A percentile compares a stretch with the other conserved stretches of the same genome.
Evolutionary conservation across 1,140 invertebrate species (phyloP).

Genomic region (Dinoponera quadriceps): DNA sequence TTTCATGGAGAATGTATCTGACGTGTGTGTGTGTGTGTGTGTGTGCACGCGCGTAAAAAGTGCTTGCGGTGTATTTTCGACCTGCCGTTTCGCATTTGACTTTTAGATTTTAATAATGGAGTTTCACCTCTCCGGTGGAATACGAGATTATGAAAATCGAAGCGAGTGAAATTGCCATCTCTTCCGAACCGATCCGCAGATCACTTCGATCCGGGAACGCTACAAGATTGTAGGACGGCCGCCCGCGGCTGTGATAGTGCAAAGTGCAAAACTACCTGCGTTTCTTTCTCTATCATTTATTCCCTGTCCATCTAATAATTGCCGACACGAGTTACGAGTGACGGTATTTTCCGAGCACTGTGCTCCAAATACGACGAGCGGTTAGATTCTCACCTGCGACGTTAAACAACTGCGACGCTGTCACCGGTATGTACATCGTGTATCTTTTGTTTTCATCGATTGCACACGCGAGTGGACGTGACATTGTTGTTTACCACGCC

Average conservation of each 20-base stretch:
- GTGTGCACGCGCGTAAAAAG: too few species aligned
- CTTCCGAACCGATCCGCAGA: background rate
- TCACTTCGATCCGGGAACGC: too few species aligned
- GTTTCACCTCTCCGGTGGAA: background rate
- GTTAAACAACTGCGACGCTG: background rate
- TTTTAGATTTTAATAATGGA: slow-evolving; percentile 38
- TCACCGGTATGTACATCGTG: background rate
- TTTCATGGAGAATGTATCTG: background rate
- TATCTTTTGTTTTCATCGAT: background rate
- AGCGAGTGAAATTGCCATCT: background rate
- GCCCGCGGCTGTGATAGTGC: too few species aligned
- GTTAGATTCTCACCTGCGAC: background rate
- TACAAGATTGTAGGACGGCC: too few species aligned
- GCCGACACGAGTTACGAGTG: background rate
- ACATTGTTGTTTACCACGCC: background rate
- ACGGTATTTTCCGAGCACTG: background rate
- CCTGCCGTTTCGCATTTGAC: slow-evolving; percentile 18
- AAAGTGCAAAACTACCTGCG: too few species aligned
- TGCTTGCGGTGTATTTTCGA: background rate
- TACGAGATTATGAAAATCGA: slow-evolving; percentile 2
- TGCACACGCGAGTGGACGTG: background rate
- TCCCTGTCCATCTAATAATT: too few species aligned
- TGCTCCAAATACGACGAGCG: background rate
- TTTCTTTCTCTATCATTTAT: too few species aligned
- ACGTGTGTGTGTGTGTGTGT: too few species aligned